Percentiles rank a stretch among this genome's conserved stretches.
These are phyloP conservation scores for Myiotriccus ornatus DNA, from an alignment of 2,797 vertebrate species.

Conservation along the genomic window DNA sequence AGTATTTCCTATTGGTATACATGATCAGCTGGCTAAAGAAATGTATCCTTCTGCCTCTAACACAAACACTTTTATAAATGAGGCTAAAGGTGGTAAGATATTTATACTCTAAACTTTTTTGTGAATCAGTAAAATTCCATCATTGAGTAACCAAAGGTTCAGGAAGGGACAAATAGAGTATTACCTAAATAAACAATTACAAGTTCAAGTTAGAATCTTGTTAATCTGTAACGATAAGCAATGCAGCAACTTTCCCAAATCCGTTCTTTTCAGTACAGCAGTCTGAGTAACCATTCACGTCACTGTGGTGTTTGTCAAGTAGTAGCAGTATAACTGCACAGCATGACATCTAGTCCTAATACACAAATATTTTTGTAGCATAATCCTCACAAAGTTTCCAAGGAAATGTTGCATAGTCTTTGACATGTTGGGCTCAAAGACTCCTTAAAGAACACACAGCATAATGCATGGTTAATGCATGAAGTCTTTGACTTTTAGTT, in stretches of 20 bases:
- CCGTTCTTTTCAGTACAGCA: neutral
- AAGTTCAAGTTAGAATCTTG: neutral
- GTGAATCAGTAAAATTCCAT: conserved; percentile 5
- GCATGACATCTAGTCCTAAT: neutral
- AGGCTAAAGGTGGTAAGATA: neutral
- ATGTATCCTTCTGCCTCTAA: neutral
- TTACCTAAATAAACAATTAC: conserved; percentile 16
- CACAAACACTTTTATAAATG: neutral
- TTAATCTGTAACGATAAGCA: neutral
- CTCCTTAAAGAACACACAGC: neutral
- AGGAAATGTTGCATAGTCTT: neutral
- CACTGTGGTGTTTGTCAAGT: neutral
- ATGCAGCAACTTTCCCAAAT: neutral
- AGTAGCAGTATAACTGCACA: neutral
- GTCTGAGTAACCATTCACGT: conserved; percentile 7
- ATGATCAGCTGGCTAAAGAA: neutral
- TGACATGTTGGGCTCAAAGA: neutral
- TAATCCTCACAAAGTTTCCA: neutral
- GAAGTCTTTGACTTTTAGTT: neutral
- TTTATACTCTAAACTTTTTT: neutral
- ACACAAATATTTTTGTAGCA: neutral
- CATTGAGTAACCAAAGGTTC: neutral
- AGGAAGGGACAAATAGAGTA: neutral
- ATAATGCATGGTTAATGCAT: neutral
- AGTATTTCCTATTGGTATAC: neutral